phyloP scores from a whole-genome alignment of 2,797 vertebrate genomes.

The Phalloptychus januarius region DNA sequence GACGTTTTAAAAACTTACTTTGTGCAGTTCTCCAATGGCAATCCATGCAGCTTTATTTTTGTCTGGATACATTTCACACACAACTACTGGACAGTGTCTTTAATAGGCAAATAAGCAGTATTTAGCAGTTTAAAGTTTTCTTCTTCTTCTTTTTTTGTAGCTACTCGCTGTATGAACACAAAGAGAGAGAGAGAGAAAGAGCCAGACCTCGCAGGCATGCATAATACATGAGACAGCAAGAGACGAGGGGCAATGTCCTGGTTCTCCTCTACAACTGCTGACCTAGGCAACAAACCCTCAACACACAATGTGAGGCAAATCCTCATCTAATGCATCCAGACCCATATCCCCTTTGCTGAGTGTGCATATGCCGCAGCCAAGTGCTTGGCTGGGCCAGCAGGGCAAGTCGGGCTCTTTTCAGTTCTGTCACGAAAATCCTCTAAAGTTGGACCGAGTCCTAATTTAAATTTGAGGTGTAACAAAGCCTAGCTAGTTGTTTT shows the following conservation, averaged over 20 bases:
- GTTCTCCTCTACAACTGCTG: slow-evolving; percentile 77
- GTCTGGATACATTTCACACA: background rate
- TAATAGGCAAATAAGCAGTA: background rate
- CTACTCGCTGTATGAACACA: slow-evolving; percentile 21
- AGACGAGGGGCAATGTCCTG: slow-evolving; percentile 60
- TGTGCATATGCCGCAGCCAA: slow-evolving; percentile 53
- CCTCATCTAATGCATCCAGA: slow-evolving; percentile 46
- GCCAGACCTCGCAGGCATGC: slow-evolving; percentile 39
- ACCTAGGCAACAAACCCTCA: slow-evolving; percentile 45
- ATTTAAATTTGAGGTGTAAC: background rate
- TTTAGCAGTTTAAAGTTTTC: background rate
- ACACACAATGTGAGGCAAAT: slow-evolving; percentile 29
- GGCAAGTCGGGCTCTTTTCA: background rate
- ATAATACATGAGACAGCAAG: slow-evolving; percentile 73
- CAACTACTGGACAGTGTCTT: background rate
- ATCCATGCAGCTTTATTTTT: background rate
- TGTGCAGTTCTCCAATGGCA: too few species aligned
- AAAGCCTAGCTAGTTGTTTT: background rate
- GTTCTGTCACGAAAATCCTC: background rate
- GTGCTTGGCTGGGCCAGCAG: slow-evolving; percentile 27
- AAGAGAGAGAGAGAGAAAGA: background rate
- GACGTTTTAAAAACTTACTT: background rate
- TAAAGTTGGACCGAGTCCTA: background rate
- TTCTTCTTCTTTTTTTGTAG: slow-evolving; percentile 1
- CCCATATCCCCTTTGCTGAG: slow-evolving; percentile 53